Evolutionary conservation across 2,797 vertebrate species (phyloP).

Genomic region (Labroides dimidiatus): DNA sequence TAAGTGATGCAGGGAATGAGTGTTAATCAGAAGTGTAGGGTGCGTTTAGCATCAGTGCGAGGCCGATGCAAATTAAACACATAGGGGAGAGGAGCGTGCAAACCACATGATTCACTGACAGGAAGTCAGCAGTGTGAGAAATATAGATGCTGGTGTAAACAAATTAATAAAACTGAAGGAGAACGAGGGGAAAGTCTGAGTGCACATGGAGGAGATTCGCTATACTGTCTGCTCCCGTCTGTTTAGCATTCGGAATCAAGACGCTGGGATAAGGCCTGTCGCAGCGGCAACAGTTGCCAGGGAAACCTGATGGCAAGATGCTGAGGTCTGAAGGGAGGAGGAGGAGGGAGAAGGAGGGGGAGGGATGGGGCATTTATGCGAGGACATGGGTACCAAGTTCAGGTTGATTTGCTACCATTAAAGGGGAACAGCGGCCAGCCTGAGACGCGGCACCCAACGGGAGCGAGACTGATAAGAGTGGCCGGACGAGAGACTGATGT

Average conservation of each 20-base stretch:
- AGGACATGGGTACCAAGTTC: slow-evolving; percentile 63
- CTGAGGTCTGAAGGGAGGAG: slow-evolving; percentile 44
- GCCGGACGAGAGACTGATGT: slow-evolving; percentile 50
- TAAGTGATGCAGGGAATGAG: slow-evolving; percentile 60
- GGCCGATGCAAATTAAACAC: slow-evolving; percentile 52
- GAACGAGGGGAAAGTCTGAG: neutral
- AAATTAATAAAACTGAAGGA: slow-evolving; percentile 34
- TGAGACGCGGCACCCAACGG: slow-evolving; percentile 54
- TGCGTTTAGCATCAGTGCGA: slow-evolving; percentile 48
- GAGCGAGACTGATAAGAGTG: slow-evolving; percentile 57
- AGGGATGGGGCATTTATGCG: slow-evolving; percentile 27
- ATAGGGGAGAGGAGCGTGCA: slow-evolving; percentile 32
- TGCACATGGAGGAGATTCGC: slow-evolving; percentile 28
- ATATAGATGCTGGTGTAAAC: slow-evolving; percentile 42
- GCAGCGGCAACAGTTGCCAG: slow-evolving; percentile 85
- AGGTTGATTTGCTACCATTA: slow-evolving; percentile 65
- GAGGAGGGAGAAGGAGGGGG: slow-evolving; percentile 2
- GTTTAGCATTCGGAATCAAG: slow-evolving; percentile 79
- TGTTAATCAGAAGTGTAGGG: slow-evolving; percentile 67
- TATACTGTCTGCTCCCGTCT: slow-evolving; percentile 59
- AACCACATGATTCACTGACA: slow-evolving; percentile 36
- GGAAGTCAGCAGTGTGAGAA: slow-evolving; percentile 39
- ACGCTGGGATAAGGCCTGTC: slow-evolving; percentile 74
- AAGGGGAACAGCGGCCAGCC: slow-evolving; percentile 54
- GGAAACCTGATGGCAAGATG: slow-evolving; percentile 83